These are phyloP conservation scores for Hydrochoerus hydrochaeris DNA, from an alignment of 2,113 vertebrate genomes.

Conservation along the genomic window DNA sequence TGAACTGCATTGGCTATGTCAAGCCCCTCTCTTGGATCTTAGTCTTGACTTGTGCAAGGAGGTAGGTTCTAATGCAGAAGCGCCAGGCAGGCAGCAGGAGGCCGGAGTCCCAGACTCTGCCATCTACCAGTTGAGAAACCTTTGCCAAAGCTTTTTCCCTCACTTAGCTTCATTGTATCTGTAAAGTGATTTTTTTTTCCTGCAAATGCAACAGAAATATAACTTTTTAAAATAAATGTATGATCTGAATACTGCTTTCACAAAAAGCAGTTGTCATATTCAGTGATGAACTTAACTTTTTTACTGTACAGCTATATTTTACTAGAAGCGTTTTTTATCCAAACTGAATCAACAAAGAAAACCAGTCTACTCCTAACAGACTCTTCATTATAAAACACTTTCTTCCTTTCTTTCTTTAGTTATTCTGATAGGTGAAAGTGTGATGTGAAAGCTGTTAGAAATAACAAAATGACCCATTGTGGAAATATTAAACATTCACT, in stretches of 20 bases:
- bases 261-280: conserved; percentile 40
- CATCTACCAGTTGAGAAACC: not conserved
- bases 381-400: not conserved
- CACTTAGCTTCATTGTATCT: not conserved
- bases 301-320: conserved; percentile 40
- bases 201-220: conserved; percentile 36
- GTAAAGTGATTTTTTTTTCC: conserved; percentile 11
- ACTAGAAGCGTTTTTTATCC: conserved; percentile 20
- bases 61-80: not conserved
- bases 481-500: not conserved
- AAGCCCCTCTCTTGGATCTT: conserved; percentile 57
- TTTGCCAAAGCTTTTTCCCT: not conserved
- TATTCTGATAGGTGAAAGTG: not conserved
- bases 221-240: not conserved
- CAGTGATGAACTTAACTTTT: conserved; percentile 58
- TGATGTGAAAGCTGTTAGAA: not conserved
- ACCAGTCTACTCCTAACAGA: not conserved
- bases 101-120: not conserved
- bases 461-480: not conserved
- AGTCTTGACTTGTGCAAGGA: not conserved
- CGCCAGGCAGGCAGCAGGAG: not conserved
- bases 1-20: conserved; percentile 42
- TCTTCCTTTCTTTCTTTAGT: not conserved
- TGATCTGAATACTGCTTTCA: not conserved
- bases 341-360: conserved; percentile 36